Percentiles rank a stretch among this genome's conserved stretches.
These are phyloP conservation scores for Chinchilla lanigera DNA, from an alignment of 2,113 vertebrate genomes.

Conservation along the genomic window DNA sequence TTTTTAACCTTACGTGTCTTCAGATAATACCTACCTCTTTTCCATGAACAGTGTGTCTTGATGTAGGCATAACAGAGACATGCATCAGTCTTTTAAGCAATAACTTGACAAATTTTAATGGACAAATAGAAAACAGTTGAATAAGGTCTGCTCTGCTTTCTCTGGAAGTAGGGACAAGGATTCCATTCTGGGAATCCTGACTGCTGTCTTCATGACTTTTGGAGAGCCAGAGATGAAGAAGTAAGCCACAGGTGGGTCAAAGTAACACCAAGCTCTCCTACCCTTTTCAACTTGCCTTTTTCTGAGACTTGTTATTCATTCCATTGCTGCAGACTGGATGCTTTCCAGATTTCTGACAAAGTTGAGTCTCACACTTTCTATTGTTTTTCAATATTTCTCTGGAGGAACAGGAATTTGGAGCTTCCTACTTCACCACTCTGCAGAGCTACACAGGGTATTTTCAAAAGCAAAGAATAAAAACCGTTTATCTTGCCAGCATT, in stretches of 20 bases:
- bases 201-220: neutral
- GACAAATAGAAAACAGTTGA: neutral
- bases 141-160: neutral
- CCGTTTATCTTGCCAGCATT: constrained; percentile 17
- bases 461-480: neutral
- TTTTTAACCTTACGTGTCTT: neutral
- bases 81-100: neutral
- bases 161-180: neutral
- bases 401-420: neutral
- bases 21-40: neutral
- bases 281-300: neutral
- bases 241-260: neutral
- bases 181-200: neutral
- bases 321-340: neutral
- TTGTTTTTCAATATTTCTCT: neutral
- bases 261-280: neutral
- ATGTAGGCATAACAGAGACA: neutral
- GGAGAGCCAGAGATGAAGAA: neutral
- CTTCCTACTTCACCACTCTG: neutral
- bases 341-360: neutral
- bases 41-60: neutral
- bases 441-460: neutral
- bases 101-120: neutral
- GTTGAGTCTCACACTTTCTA: neutral
- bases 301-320: neutral